Base-by-base conservation (phyloP, 1,140 invertebrate genomes). In the Megalonaias nervosa region DNA sequence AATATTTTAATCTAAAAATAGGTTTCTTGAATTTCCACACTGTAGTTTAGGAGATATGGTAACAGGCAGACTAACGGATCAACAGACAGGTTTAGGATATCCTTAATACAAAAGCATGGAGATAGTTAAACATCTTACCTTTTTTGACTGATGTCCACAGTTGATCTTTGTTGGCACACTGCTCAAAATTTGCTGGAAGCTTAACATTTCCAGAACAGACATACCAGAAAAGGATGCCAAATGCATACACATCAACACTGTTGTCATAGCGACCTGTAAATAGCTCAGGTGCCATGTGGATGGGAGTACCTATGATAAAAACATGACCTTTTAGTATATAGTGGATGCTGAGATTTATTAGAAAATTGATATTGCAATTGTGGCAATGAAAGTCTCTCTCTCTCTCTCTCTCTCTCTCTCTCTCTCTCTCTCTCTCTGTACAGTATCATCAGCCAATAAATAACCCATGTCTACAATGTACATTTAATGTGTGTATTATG, bases 221-320 rank as follows among this genome's bases (percentile, higher is more conserved):
- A 82, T 97, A 97, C 96, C 96, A 97, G 90, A 97, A 97, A 26
- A 97, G 90, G 71, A 98, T 96, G 1, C 96, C 96, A 90, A 98
- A 97, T 1, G 96, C 96, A 88, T 97, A 97, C 2, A 97, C 94
- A 87, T 98, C 96, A 19, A 98, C 96, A 77, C 94, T 94, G 82
- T 94, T 95, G 86, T 97, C 95, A 85, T 97, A 97, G 80, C 84
- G 85, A 23, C 94, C 93, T 61, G 93, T 94, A 64, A 97, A 93
- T 26, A 98, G 92, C 91, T 98, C 96, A 1, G 96, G 96, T 56
- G 96, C 96, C 96, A 98, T 97, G 87, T 97, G 96, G 76, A 97
- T 95, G 0, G 96, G 96, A 13, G 96, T 97, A 21, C 75, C 75
- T 77, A n/a, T 17, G 67, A 67, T 19, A 48, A 48, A 11, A 6